Evolutionary conservation across 2,113 vertebrate genomes (phyloP), one percentile per base, ranked within the genome.

Genomic region (Colinus virginianus): DNA sequence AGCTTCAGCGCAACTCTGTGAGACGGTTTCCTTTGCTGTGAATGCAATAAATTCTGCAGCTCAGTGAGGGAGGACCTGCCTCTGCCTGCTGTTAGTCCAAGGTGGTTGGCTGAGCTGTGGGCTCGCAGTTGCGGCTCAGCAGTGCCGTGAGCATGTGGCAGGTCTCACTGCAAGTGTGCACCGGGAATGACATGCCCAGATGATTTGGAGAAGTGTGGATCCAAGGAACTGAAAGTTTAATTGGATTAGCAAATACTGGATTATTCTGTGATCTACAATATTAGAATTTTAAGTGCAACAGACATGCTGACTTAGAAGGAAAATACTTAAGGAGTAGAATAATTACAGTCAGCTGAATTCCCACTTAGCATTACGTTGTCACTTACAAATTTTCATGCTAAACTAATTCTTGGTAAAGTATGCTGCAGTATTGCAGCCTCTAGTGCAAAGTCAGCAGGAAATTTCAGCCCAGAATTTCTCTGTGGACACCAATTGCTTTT

Each of bases 221-320:
- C 43, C 66, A 56, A 88, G 61, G 74, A 93, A 85, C 90, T 32
- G 59, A 55, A 89, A 78, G 30, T 84, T 94, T 82, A 90, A 94
- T 71, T 1, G 1, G 43, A 61, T 80, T 85, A 81, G 34, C 1
- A 18, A 84, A 80, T 88, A 90, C 20, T 93, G 56, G 53, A 62
- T 59, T 91, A 51, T 80, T 79, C 38, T 0, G 0, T 48, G 28
- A 45, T 68, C 40, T 63, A 14, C 86, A 90, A 78, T 48, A 34
- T 61, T 62, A 49, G 36, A 87, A 90, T 87, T 72, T 81, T 36
- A 64, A 70, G 46, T 0, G 13, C 26, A 9, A 1, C 21, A n/a
- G 28, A 58, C 90, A 86, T 1, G 5, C 32, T 55, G 38, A 62
- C 10, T 78, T 84, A 78, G 68, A 72, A 61, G 63, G 53, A 70